phyloP scores from a whole-genome alignment of 2,797 vertebrate genomes.

The Phrynocephalus vlangalii region DNA sequence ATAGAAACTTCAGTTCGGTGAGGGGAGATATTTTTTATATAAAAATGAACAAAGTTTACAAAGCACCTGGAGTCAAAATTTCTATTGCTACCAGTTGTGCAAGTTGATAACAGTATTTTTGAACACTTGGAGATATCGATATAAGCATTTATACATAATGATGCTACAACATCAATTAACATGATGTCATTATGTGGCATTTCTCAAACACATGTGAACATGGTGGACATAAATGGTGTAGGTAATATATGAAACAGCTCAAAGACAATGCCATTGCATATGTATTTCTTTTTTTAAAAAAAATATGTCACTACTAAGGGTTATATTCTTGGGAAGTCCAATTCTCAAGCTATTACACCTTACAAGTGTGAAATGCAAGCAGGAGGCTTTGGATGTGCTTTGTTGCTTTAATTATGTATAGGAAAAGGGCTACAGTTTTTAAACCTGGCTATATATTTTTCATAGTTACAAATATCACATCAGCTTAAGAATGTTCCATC shows the following conservation, averaged over 20 bases:
- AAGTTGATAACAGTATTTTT: slow-evolving; percentile 12
- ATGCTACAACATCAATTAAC: neutral
- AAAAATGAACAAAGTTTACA: neutral
- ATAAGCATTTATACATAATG: neutral
- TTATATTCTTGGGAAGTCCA: neutral
- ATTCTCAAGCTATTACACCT: neutral
- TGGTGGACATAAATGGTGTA: neutral
- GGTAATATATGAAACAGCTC: neutral
- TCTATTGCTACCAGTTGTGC: neutral
- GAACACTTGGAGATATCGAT: neutral
- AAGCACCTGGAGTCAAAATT: slow-evolving; percentile 3
- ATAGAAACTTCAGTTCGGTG: neutral
- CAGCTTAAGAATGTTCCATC: slow-evolving; percentile 14
- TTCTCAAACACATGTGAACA: too few species aligned
- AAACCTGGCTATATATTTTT: neutral
- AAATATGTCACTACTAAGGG: neutral
- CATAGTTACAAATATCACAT: neutral
- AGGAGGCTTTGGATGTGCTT: neutral
- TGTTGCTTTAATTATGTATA: neutral
- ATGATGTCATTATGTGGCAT: too few species aligned
- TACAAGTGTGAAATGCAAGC: neutral
- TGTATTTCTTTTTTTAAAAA: neutral
- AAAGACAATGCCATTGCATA: neutral
- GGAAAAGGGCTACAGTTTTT: neutral
- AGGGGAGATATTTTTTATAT: neutral